phyloP scores from a whole-genome alignment of 2,888 invertebrate genomes.

The Metacarcinus magister region DNA sequence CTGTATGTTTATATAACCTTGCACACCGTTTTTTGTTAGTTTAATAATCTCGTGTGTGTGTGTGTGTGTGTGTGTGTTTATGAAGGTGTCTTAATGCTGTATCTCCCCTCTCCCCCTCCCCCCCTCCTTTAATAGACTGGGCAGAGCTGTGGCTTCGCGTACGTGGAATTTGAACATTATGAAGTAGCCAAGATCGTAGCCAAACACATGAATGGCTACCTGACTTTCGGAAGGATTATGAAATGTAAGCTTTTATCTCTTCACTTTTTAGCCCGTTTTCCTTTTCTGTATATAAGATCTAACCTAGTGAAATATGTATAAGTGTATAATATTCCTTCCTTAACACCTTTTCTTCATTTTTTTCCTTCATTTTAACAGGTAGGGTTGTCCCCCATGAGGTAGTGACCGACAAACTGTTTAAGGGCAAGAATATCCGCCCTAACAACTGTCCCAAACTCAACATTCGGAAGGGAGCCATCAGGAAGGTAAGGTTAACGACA shows the following conservation, averaged over 20 bases:
- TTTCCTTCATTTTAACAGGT: neutral
- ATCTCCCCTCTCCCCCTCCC: neutral
- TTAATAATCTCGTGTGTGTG: neutral
- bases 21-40: no score
- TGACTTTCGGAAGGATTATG: conserved; percentile 67
- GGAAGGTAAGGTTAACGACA: no score
- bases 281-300: neutral
- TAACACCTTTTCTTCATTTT: no score
- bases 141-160: conserved; percentile 60
- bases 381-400: neutral
- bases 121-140: conserved; percentile 44
- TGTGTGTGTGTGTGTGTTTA: neutral
- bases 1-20: no score
- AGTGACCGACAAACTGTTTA: neutral
- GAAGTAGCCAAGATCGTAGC: conserved; percentile 63
- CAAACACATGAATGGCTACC: conserved; percentile 61
- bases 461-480: neutral
- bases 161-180: conserved; percentile 48
- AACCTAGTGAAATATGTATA: no score
- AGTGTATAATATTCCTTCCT: no score
- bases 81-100: neutral
- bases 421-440: neutral
- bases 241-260: conserved; percentile 56
- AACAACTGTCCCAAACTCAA: conserved; percentile 8
- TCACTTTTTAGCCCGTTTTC: neutral